Evolutionary conservation across 2,888 invertebrate genomes (phyloP), one percentile per base, ranked within the genome.

Genomic region (Pheosia gnoma): DNA sequence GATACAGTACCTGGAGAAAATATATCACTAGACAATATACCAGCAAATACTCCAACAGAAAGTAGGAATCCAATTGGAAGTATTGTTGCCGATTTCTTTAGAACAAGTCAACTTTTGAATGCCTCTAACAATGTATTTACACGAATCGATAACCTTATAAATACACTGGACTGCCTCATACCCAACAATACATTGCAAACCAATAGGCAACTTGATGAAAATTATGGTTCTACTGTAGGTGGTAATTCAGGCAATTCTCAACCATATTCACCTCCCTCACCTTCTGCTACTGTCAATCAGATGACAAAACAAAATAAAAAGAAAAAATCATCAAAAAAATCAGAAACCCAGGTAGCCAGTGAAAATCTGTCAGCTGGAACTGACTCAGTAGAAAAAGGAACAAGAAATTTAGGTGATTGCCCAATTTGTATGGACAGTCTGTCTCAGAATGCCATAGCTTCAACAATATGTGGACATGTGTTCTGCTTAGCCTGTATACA

Each of bases 381-480:
- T 10, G 9, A 38, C 10, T 37, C 11, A 0, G 25, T 8, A 8
- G 53, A 53, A 53, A 53, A 25, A 55, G 11, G 56, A 41, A 7
- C 58, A 57, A 61, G 59, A 57, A 62, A 58, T 58, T 52, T 84
- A 59, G 82, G 84, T 6, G 83, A 84, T 45, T 89, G 89, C 59
- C 87, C 88, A 13, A 87, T 89, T 49, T 89, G 89, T 64, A 78
- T 87, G 77, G 87, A 87, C 1, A 74, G 62, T 57, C 68, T 87
- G 8, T 59, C 71, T n/a, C 72, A 62, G 11, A 75, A 66, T 53
- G 51, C 70, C 5, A 70, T 87, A 11, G 87, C 79, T 51, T 86
- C 87, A 39, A 88, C 88, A 25, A 71, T 82, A 53, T 89, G 88
- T 76, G 89, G 89, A 2, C 89, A 89, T 75, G 70, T 89, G 5